Evolutionary conservation across 2,888 invertebrate genomes (phyloP).

Genomic region (Aporophyla nigra): DNA sequence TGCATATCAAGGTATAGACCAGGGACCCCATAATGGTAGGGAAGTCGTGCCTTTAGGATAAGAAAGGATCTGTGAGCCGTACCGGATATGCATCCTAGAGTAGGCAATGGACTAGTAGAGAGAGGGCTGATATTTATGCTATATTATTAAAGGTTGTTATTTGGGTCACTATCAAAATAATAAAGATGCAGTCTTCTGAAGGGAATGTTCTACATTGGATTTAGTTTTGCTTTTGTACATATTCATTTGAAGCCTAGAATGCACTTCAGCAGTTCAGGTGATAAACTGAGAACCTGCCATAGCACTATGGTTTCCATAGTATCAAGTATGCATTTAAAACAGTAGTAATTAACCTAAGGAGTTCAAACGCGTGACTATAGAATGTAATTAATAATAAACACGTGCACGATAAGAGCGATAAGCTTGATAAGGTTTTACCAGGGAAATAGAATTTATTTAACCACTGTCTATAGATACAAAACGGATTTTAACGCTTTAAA

Average conservation of each 20-base stretch:
- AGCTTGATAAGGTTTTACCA: neutral
- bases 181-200: neutral
- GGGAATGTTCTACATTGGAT: neutral
- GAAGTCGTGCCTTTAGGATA: too few species aligned
- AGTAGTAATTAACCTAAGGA: conserved; percentile 11
- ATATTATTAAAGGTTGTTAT: neutral
- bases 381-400: neutral
- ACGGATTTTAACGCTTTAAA: too few species aligned
- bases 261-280: neutral
- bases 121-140: too few species aligned
- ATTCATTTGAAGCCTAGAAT: neutral
- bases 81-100: too few species aligned
- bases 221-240: neutral
- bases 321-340: neutral
- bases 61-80: too few species aligned
- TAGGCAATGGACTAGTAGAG: too few species aligned
- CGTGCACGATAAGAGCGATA: neutral
- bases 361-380: conserved; percentile 7
- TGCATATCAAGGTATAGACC: too few species aligned
- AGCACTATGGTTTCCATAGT: too few species aligned
- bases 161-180: neutral
- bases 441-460: neutral
- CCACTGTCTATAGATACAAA: neutral
- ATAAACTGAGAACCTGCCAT: neutral
- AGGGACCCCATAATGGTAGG: too few species aligned